Conservation (phyloP, 2,797 vertebrate genomes). For the Fundulus diaphanus region DNA sequence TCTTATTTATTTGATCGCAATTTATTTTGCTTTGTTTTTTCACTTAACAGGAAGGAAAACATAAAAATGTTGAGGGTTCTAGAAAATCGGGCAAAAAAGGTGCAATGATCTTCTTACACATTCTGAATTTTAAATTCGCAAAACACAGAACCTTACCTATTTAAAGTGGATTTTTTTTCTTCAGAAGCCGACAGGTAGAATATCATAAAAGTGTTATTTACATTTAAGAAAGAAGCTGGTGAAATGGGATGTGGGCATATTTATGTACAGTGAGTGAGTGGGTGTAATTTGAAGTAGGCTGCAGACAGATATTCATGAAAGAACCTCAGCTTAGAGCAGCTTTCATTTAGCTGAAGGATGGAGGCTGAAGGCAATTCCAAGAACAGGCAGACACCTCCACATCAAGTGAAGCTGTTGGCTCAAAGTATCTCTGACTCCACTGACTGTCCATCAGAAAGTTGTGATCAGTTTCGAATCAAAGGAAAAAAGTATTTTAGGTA, state of each 20-base stretch:
- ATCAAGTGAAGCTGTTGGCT: not conserved
- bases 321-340: not conserved
- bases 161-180: not conserved
- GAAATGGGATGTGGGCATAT: not conserved
- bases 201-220: slow-evolving; percentile 14
- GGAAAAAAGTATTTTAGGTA: not conserved
- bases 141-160: not conserved
- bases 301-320: not conserved
- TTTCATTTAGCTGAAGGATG: not conserved
- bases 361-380: not conserved
- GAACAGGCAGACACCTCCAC: not conserved
- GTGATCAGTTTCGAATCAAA: not conserved
- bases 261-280: not conserved
- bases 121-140: not conserved
- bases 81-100: not conserved
- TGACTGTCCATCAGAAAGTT: not conserved
- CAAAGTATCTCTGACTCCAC: not conserved
- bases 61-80: not conserved
- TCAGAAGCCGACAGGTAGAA: not conserved
- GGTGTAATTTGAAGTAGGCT: not conserved
- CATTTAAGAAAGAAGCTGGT: slow-evolving; percentile 2
- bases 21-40: not conserved
- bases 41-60: not conserved
- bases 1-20: not conserved
- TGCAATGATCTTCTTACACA: not conserved